Evolutionary conservation across 2,888 invertebrate genomes (phyloP), one percentile per base, ranked within the genome.

Genomic region (Epicampocera succincta): DNA sequence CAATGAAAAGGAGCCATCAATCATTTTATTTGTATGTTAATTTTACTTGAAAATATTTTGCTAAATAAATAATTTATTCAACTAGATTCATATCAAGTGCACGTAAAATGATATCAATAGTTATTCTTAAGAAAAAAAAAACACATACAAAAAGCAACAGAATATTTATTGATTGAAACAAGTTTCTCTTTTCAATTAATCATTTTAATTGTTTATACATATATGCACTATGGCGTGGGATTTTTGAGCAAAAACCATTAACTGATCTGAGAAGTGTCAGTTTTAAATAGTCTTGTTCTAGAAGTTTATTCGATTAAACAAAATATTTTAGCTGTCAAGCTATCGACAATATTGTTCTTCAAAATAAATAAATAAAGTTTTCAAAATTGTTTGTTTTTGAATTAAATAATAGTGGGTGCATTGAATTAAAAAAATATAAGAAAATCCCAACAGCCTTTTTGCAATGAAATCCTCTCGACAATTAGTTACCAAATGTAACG

Each of bases 71-170:
- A 33, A 33, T 33, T 33, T 9, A 33, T 56, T 44, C 4, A 56
- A 68, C 15, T 42, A 44, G 29, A 19, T 19, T 25, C 3, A 9
- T 9, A 8, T n/a, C 11, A 19, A n/a, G 52, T 46, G 63, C 38
- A 46, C 13, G 25, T 44, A 6, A 44, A 44, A 75, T 75, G 75
- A 75, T 66, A 68, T 68, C 75, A 76, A 29, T 52, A 15, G 42
- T 44, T 68, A 66, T 66, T 33, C 60, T 44, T 60, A 38, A n/a
- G n/a, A 54, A 6, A 46, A 33, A 19, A 33, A 46, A n/a, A 40
- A 48, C 17, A 33, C 38, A 38, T 33, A 19, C 4, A 38, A n/a
- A 38, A 46, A 69, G 4, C 50, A 19, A 42, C 11, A 44, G 33
- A 54, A 52, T 19, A 33, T 9, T 33, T 52, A 17, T 33, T 48